Conservation (phyloP, 1,140 invertebrate species). For the Babylonia areolata region DNA sequence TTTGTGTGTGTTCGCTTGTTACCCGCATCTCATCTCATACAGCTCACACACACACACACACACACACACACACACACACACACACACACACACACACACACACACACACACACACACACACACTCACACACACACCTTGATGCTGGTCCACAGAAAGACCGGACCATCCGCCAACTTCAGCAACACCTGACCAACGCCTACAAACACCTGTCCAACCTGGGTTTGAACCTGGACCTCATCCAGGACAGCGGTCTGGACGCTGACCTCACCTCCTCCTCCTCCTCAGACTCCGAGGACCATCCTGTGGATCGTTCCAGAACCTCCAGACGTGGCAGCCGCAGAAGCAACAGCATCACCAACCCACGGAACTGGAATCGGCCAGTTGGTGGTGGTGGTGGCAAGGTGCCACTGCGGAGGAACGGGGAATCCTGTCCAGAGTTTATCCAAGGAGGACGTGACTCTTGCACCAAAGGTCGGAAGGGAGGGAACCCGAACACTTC, state of each 20-base stretch:
- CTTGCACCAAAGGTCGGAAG: too few relatives aligned
- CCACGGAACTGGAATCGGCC: too few relatives aligned
- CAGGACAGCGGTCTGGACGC: constrained; percentile 48
- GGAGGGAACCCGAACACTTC: too few relatives aligned
- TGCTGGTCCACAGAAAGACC: constrained; percentile 53
- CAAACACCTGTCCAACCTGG: constrained; percentile 46
- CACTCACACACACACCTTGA: neutral
- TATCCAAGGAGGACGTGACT: too few relatives aligned
- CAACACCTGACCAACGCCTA: constrained; percentile 48
- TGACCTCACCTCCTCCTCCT: constrained; percentile 38
- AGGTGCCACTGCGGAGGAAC: too few relatives aligned
- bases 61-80: neutral
- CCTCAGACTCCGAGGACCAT: neutral
- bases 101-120: neutral
- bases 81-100: neutral
- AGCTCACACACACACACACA: neutral
- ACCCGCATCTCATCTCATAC: too few relatives aligned
- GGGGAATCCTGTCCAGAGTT: too few relatives aligned
- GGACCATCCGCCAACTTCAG: constrained; percentile 50
- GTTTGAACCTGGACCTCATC: constrained; percentile 41
- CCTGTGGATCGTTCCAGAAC: too few relatives aligned
- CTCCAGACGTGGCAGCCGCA: too few relatives aligned
- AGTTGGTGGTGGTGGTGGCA: too few relatives aligned
- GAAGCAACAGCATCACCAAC: too few relatives aligned
- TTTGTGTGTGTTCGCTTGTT: too few relatives aligned